Evolutionary conservation across 2,797 vertebrate species (phyloP), one percentile per base, ranked within the genome.

Genomic region (Oryzias sinensis): DNA sequence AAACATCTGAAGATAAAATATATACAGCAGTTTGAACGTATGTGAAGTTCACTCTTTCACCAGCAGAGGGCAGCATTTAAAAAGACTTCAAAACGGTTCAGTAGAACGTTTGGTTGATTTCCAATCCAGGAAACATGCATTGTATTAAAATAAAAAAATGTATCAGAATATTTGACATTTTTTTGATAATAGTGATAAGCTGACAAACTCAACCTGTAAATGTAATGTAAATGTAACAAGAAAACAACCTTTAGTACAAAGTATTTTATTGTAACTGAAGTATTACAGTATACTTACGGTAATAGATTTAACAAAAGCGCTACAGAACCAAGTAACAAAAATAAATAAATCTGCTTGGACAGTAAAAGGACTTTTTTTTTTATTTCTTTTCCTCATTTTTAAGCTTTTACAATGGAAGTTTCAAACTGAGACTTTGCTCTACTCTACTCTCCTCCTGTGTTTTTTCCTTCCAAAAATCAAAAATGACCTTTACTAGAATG

Each of bases 201-300:
- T 37, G 33, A 37, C 33, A 37, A 37, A 37, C 9, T 37, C 2
- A 37, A 37, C 33, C 9, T 37, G 33, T 37, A 37, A 37, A 37
- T 33, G 3, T n/a, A 46, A 48, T 37, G 33, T 37, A 37, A 37
- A 37, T 33, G 3, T n/a, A 46, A 48, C 14, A 52, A 41, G 2
- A 59, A 49, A 17, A 74, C 33, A 0, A 49, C 5, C 45, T 33
- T 73, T 71, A 76, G 83, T 87, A 84, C 45, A 88, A 91, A 88
- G 85, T 70, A 68, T 88, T 92, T 92, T 90, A 91, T 89, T 91
- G 89, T 77, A 88, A 90, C 90, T 87, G 59, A 82, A 88, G 85
- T 80, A 77, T 88, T 89, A 89, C 76, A 83, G 68, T 79, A 84
- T 73, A 83, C 51, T 68, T 84, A 70, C 71, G 82, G 72, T 88